Evolutionary conservation across 2,113 vertebrate genomes (phyloP).

Genomic region (Hassar affinis): DNA sequence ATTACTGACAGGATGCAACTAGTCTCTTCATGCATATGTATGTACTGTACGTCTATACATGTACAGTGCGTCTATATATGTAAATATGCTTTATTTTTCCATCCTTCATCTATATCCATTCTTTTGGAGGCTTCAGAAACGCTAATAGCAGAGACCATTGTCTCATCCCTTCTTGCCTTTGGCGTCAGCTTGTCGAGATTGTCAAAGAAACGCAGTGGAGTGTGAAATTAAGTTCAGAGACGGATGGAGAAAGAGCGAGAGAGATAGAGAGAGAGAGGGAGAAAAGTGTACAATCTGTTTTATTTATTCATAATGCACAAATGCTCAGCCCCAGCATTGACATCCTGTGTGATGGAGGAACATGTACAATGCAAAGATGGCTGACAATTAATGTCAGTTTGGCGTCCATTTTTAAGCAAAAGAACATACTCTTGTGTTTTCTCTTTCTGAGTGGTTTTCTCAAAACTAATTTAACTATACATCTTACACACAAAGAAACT

Average conservation of each 20-base stretch:
- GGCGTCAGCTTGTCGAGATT: conserved; percentile 41
- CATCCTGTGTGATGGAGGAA: conserved; percentile 7
- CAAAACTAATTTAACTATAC: neutral
- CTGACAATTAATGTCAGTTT: neutral
- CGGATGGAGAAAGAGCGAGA: conserved; percentile 54
- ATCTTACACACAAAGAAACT: neutral
- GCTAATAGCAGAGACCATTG: conserved; percentile 29
- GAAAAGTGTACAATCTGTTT: conserved; percentile 33
- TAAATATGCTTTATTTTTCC: neutral
- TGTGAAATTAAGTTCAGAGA: conserved; percentile 61
- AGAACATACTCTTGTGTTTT: too few relatives aligned
- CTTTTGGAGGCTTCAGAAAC: conserved; percentile 9
- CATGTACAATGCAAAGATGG: neutral
- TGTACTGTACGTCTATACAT: neutral
- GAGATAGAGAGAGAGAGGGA: conserved; percentile 55
- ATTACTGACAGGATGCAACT: neutral
- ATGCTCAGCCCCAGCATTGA: conserved; percentile 13
- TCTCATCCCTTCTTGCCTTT: conserved; percentile 32
- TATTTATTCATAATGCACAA: conserved; percentile 43
- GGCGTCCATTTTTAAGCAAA: neutral
- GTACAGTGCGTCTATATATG: neutral
- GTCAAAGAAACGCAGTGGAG: conserved; percentile 41
- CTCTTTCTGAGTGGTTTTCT: neutral
- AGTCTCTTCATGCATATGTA: neutral
- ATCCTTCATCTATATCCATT: neutral